Conservation (phyloP, 2,797 vertebrate genomes). For the Trachurus trachurus region DNA sequence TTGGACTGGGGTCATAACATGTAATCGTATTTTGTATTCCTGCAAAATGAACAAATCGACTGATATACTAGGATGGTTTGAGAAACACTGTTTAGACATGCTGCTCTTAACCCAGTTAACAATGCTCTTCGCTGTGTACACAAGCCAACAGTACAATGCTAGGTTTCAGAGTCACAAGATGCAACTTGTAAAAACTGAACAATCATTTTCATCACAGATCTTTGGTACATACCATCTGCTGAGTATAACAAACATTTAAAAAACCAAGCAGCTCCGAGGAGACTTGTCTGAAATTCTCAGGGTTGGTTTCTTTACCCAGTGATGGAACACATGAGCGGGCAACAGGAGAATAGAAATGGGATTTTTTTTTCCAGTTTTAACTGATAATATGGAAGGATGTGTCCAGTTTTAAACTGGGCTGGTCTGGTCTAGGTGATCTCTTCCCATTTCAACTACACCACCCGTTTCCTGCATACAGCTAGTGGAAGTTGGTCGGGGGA, state of each 20-base stretch:
- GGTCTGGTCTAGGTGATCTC: conserved; percentile 62
- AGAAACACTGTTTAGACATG: conserved; percentile 67
- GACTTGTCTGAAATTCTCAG: conserved; percentile 41
- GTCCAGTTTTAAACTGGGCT: conserved; percentile 50
- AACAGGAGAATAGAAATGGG: conserved; percentile 39
- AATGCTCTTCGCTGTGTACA: conserved; percentile 60
- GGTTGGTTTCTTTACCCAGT: conserved; percentile 47
- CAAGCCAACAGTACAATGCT: conserved; percentile 56
- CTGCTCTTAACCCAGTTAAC: conserved; percentile 59
- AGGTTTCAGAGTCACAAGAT: conserved; percentile 56
- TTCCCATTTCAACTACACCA: conserved; percentile 66
- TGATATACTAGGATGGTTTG: conserved; percentile 55
- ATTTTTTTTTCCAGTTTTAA: conserved; percentile 66
- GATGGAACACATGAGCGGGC: conserved; percentile 50
- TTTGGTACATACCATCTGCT: conserved; percentile 85
- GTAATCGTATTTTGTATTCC: conserved; percentile 46
- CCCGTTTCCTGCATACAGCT: conserved; percentile 60
- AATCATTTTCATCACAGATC: conserved; percentile 77
- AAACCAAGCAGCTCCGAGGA: conserved; percentile 69
- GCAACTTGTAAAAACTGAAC: conserved; percentile 68
- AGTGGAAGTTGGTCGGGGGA: conserved; percentile 53
- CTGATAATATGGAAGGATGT: conserved; percentile 53
- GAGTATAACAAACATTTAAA: conserved; percentile 63
- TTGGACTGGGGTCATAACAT: conserved; percentile 37
- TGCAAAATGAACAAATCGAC: conserved; percentile 31